Evolutionary conservation across 1,140 invertebrate species (phyloP).

Genomic region (Sycophila sp.): DNA sequence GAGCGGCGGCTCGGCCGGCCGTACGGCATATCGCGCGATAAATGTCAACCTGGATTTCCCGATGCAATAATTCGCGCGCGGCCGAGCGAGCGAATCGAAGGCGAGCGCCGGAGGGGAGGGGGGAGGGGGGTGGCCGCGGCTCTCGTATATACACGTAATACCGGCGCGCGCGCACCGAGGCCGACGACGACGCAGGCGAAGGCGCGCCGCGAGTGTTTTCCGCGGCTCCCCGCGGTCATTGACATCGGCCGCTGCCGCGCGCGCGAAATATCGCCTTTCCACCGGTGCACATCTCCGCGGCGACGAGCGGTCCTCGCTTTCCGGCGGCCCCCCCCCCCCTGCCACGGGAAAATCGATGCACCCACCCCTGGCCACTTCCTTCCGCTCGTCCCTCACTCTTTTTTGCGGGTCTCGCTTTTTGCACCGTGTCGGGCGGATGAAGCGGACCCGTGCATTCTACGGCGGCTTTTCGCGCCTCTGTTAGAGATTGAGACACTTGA

Average conservation of each 20-base stretch:
- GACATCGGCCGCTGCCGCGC: background rate
- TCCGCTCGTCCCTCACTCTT: no score
- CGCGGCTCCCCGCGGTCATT: background rate
- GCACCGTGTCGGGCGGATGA: background rate
- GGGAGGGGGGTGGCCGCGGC: background rate
- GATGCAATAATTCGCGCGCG: constrained; percentile 29
- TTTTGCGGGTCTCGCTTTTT: no score
- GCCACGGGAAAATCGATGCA: constrained; percentile 11
- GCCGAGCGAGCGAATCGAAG: background rate
- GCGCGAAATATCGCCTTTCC: constrained; percentile 26
- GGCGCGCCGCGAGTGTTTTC: no score
- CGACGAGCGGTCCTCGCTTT: no score
- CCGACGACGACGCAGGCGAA: no score
- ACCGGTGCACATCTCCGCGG: no score
- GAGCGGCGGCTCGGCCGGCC: no score
- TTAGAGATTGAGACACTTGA: no score
- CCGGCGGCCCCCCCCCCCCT: no score
- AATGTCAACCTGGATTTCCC: constrained; percentile 35
- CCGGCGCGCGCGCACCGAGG: background rate
- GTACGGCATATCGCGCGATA: constrained; percentile 25
- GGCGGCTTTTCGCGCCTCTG: no score
- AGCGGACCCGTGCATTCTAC: background rate
- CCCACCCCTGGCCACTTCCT: background rate
- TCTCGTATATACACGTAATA: no score
- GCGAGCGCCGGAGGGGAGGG: background rate